phyloP scores from a whole-genome alignment of 1,140 invertebrate genomes.

The Notospermus geniculatus region DNA sequence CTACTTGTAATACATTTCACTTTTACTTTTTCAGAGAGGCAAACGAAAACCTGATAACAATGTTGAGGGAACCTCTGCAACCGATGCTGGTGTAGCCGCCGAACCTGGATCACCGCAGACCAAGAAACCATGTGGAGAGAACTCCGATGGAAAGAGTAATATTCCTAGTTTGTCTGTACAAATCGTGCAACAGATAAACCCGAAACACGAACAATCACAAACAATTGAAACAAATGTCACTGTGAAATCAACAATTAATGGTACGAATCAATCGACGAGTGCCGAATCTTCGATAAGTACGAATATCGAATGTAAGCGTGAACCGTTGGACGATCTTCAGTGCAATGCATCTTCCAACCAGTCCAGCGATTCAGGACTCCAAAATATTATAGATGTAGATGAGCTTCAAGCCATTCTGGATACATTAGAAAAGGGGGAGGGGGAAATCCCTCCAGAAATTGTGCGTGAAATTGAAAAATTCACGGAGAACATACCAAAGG shows the following conservation, averaged over 20 bases:
- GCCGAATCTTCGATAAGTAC: conserved; percentile 26
- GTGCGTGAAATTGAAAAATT: conserved; percentile 76
- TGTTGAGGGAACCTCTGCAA: conserved; percentile 36
- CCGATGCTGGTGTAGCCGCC: conserved; percentile 45
- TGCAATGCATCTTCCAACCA: conserved; percentile 74
- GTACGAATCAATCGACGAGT: conserved; percentile 52
- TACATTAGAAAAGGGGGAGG: conserved; percentile 77
- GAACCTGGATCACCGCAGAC: conserved; percentile 17
- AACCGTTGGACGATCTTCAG: conserved; percentile 67
- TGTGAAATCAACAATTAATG: conserved; percentile 79
- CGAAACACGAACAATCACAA: conserved; percentile 75
- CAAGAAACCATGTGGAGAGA: not conserved
- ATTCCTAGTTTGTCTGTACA: conserved; percentile 78
- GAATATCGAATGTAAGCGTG: conserved; percentile 77
- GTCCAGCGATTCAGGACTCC: conserved; percentile 68
- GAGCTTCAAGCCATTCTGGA: conserved; percentile 63
- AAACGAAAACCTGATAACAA: conserved; percentile 18
- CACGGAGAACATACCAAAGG: conserved; percentile 28
- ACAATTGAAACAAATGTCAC: conserved; percentile 91
- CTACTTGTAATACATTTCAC: too few relatives aligned
- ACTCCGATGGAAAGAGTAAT: conserved; percentile 38
- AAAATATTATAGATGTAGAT: conserved; percentile 66
- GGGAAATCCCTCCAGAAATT: conserved; percentile 74
- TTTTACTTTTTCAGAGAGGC: conserved; percentile 7
- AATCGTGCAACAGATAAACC: conserved; percentile 84